Evolutionary conservation across 2,797 vertebrate genomes (phyloP).

Genomic region (Manis pentadactyla): DNA sequence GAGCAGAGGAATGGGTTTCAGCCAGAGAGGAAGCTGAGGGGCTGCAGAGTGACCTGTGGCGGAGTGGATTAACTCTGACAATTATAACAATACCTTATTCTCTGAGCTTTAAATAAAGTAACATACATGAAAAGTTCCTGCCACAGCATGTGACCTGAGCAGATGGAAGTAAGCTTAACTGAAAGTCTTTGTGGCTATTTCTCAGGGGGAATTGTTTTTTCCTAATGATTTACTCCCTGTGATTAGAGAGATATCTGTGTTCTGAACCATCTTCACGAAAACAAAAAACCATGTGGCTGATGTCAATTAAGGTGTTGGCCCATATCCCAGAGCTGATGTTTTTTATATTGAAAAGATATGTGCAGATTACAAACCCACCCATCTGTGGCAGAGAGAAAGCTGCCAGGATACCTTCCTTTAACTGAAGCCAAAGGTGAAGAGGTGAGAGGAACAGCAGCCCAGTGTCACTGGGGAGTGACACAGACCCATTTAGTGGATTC

Average conservation of each 20-base stretch:
- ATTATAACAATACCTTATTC: neutral
- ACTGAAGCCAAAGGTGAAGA: neutral
- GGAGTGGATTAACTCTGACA: neutral
- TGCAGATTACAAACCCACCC: neutral
- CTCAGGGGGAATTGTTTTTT: constrained; percentile 13
- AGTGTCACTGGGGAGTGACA: neutral
- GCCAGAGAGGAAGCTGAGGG: neutral
- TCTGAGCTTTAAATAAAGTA: neutral
- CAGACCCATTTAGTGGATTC: neutral
- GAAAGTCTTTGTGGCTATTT: neutral
- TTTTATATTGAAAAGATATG: constrained; percentile 3
- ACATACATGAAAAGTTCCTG: neutral
- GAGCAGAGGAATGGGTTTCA: neutral
- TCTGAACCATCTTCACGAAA: neutral
- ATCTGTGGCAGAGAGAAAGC: neutral
- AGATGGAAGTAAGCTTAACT: neutral
- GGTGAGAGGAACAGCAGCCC: neutral
- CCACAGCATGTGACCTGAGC: neutral
- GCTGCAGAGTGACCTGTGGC: neutral
- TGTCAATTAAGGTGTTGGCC: neutral
- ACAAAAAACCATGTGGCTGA: neutral
- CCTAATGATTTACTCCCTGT: neutral
- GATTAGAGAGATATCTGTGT: neutral
- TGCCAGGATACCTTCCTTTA: neutral
- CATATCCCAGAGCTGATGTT: neutral